Percentiles rank a stretch among this genome's conserved stretches.
These are phyloP conservation scores for Drosophila cardini DNA, from an alignment of 1,140 invertebrate species.

Conservation along the genomic window DNA sequence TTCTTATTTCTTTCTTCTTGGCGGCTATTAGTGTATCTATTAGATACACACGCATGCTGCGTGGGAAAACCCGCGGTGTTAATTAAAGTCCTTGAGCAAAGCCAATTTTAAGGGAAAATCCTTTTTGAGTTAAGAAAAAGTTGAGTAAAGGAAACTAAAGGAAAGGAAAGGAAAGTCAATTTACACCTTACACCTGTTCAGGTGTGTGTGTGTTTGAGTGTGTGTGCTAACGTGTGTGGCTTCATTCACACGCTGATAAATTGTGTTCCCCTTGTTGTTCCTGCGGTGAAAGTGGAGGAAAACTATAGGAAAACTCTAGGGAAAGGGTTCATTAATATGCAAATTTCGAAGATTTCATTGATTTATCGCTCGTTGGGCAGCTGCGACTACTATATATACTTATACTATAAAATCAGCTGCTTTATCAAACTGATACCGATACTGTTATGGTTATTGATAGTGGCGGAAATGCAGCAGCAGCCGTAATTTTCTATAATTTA, in stretches of 20 bases:
- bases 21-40: constrained; percentile 78
- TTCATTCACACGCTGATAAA: constrained; percentile 82
- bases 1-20: constrained; percentile 68
- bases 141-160: too few relatives aligned
- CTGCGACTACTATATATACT: constrained; percentile 10
- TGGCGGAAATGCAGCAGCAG: constrained; percentile 38
- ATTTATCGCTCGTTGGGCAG: constrained; percentile 60
- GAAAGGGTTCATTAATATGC: constrained; percentile 77
- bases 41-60: constrained; percentile 64
- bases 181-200: constrained; percentile 77
- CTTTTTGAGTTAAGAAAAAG: constrained; percentile 11
- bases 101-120: constrained; percentile 49
- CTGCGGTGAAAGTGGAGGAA: constrained; percentile 65
- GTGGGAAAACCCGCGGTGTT: constrained; percentile 77
- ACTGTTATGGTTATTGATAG: constrained; percentile 28
- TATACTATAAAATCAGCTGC: constrained; percentile 33
- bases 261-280: constrained; percentile 19
- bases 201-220: not conserved
- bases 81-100: constrained; percentile 74
- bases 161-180: constrained; percentile 56
- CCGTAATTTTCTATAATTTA: constrained; percentile 65
- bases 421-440: constrained; percentile 1
- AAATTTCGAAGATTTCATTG: constrained; percentile 67
- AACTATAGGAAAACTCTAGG: too few relatives aligned
- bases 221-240: constrained; percentile 58